Evolutionary conservation across 2,888 invertebrate genomes (phyloP).

Genomic region (Ernsta delagoae): DNA sequence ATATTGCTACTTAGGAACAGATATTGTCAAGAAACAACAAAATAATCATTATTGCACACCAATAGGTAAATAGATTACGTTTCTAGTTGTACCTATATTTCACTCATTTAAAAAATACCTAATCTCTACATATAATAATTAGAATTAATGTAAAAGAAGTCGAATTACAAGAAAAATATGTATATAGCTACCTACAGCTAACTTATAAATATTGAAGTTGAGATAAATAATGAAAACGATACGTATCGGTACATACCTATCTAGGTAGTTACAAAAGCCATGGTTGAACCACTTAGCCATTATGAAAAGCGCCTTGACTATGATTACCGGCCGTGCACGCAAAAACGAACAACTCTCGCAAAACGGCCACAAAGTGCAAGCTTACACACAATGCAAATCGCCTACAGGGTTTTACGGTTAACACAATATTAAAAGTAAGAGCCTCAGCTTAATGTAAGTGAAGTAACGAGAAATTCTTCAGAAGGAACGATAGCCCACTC

Average conservation of each 20-base stretch:
- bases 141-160: too few species aligned
- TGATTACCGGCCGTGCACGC: conserved; percentile 58
- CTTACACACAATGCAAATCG: conserved; percentile 60
- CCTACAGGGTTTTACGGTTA: conserved; percentile 49
- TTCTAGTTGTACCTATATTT: too few species aligned
- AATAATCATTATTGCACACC: too few species aligned
- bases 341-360: conserved; percentile 62
- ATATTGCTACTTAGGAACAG: too few species aligned
- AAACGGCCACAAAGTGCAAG: conserved; percentile 66
- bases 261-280: not conserved
- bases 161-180: too few species aligned
- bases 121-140: too few species aligned
- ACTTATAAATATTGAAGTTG: not conserved
- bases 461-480: not conserved
- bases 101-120: too few species aligned
- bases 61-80: too few species aligned
- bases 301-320: conserved; percentile 44
- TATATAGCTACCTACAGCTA: too few species aligned
- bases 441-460: not conserved
- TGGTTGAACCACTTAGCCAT: conserved; percentile 2
- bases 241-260: too few species aligned
- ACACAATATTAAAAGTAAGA: conserved; percentile 38
- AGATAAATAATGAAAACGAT: too few species aligned
- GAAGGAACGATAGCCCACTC: not conserved
- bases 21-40: too few species aligned